These are phyloP conservation scores for Molothrus aeneus DNA, from an alignment of 2,797 vertebrate species.

Conservation along the genomic window DNA sequence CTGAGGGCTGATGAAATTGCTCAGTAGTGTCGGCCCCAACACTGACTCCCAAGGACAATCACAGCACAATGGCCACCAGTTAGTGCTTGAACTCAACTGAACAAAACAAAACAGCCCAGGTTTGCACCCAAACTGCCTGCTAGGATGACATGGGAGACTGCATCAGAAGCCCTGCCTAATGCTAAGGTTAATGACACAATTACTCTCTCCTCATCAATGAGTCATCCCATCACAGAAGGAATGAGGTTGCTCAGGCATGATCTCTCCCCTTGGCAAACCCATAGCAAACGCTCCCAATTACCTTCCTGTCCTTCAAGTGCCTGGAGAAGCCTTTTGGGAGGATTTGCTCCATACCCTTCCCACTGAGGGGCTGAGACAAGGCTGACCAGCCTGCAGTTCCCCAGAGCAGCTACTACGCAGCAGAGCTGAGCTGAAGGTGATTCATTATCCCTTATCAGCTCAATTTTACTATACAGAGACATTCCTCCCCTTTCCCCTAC, in stretches of 20 bases:
- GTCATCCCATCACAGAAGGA: neutral
- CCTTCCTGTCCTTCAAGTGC: neutral
- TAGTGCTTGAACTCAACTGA: neutral
- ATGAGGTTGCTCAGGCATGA: neutral
- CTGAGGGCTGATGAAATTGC: neutral
- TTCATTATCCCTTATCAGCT: constrained; percentile 65
- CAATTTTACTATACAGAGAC: constrained; percentile 36
- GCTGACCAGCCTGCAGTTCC: neutral
- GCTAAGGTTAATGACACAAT: neutral
- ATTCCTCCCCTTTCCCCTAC: constrained; percentile 67
- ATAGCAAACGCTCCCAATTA: neutral
- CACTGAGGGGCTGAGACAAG: neutral
- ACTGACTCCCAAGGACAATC: neutral
- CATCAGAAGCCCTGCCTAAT: neutral
- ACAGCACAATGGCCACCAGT: neutral
- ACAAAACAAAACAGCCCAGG: neutral
- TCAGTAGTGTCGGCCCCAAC: neutral
- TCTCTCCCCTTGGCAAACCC: neutral
- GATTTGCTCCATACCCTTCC: neutral
- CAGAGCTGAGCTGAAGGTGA: constrained; percentile 16
- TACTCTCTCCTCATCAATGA: neutral
- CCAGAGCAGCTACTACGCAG: neutral
- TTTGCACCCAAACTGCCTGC: neutral
- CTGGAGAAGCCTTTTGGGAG: neutral
- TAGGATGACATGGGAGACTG: neutral